A percentile compares a stretch with the other conserved stretches of the same genome.
These are phyloP conservation scores for Atethmia centrago DNA, from an alignment of 2,888 invertebrate species.

Conservation along the genomic window DNA sequence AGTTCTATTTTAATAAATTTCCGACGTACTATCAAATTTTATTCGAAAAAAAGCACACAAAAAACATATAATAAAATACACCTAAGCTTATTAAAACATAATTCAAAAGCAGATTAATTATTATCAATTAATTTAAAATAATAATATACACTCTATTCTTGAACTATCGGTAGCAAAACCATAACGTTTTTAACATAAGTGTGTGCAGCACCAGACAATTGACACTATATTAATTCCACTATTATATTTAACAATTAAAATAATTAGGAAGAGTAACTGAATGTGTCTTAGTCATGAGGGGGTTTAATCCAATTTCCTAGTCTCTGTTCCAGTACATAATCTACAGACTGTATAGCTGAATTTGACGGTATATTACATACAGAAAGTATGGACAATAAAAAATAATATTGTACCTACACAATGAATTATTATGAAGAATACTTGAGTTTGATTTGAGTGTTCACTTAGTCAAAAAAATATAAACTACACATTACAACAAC, in stretches of 20 bases:
- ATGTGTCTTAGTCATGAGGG: neutral
- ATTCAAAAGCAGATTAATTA: slow-evolving; percentile 46
- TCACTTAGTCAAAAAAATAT: slow-evolving; percentile 63
- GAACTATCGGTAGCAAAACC: slow-evolving; percentile 11
- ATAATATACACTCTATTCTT: slow-evolving; percentile 34
- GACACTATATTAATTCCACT: slow-evolving; percentile 22
- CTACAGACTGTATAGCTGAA: slow-evolving; percentile 10
- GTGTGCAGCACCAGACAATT: slow-evolving; percentile 27
- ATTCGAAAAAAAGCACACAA: slow-evolving; percentile 51
- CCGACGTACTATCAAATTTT: slow-evolving; percentile 16
- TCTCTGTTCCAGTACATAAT: slow-evolving; percentile 10
- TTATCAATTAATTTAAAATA: slow-evolving; percentile 46
- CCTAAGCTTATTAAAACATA: slow-evolving; percentile 44
- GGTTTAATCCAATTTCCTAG: neutral
- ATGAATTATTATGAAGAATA: slow-evolving; percentile 66
- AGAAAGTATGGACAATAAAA: slow-evolving; percentile 44
- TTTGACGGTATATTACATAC: slow-evolving; percentile 34
- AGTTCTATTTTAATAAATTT: slow-evolving; percentile 13
- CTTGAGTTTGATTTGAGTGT: slow-evolving; percentile 70
- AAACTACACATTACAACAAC: slow-evolving; percentile 72
- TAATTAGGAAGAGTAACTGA: slow-evolving; percentile 6
- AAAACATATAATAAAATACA: slow-evolving; percentile 32
- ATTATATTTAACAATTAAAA: slow-evolving; percentile 26
- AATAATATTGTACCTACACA: slow-evolving; percentile 57
- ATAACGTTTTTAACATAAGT: slow-evolving; percentile 3